Evolutionary conservation across 2,888 invertebrate genomes (phyloP).

Genomic region (Seira ritae): DNA sequence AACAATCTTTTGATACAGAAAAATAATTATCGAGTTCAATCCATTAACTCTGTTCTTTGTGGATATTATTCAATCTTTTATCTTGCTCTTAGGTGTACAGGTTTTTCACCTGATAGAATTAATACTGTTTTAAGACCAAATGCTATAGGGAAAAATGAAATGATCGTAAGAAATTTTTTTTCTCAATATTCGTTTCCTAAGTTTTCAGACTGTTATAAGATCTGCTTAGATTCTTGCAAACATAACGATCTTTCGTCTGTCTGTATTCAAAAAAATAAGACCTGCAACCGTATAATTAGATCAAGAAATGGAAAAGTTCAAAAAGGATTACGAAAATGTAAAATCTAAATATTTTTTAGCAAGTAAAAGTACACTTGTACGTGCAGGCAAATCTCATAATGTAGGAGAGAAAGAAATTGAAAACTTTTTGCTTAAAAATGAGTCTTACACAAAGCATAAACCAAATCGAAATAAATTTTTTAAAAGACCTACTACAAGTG

Average conservation of each 20-base stretch:
- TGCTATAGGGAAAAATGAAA: too few relatives aligned
- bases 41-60: conserved; percentile 9
- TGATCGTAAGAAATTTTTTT: conserved; percentile 6
- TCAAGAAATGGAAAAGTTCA: neutral
- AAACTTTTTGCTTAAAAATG: neutral
- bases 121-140: too few relatives aligned
- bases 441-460: conserved; percentile 27
- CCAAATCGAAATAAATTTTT: neutral
- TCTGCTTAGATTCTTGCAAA: too few relatives aligned
- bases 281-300: neutral
- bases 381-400: too few relatives aligned
- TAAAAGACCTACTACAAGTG: neutral
- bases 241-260: conserved; percentile 6
- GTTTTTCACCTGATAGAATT: too few relatives aligned
- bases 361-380: too few relatives aligned
- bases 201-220: neutral
- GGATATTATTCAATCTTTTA: conserved; percentile 36
- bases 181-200: conserved; percentile 2
- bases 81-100: too few relatives aligned
- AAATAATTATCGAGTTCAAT: conserved; percentile 1
- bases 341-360: conserved; percentile 33
- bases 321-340: conserved; percentile 16
- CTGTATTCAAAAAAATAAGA: conserved; percentile 24
- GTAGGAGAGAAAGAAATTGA: too few relatives aligned
- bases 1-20: too few relatives aligned